phyloP scores from a whole-genome alignment of 1,140 invertebrate species.

The Euborellia annulipes region DNA sequence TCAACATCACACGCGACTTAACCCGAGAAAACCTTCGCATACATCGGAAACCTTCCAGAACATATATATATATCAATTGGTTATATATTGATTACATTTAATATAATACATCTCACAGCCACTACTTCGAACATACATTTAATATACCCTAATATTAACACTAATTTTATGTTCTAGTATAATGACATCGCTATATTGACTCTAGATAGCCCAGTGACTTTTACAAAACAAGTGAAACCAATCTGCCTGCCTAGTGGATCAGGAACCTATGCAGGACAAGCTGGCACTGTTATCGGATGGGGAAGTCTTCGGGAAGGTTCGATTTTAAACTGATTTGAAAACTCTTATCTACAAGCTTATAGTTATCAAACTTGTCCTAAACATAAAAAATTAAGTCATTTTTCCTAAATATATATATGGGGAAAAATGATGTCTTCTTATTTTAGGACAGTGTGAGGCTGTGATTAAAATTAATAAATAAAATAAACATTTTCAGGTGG shows the following conservation, averaged over 20 bases:
- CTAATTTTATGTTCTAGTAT: conserved; percentile 38
- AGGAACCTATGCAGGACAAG: conserved; percentile 42
- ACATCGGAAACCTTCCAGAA: too few relatives aligned
- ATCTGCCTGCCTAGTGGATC: conserved; percentile 58
- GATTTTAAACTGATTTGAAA: conserved; percentile 14
- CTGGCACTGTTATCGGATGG: conserved; percentile 72
- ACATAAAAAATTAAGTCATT: too few relatives aligned
- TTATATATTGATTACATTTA: too few relatives aligned
- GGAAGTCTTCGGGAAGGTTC: conserved; percentile 63
- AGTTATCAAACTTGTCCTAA: too few relatives aligned
- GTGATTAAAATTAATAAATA: neutral
- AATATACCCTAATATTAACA: too few relatives aligned
- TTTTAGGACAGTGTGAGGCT: neutral
- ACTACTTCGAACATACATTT: too few relatives aligned
- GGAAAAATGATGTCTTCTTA: neutral
- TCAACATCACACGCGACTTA: too few relatives aligned
- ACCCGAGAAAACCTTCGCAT: too few relatives aligned
- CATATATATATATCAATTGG: too few relatives aligned
- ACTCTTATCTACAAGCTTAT: neutral
- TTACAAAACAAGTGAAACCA: conserved; percentile 55
- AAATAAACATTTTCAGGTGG: conserved; percentile 38
- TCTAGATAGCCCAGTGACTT: conserved; percentile 57
- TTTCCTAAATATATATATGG: too few relatives aligned
- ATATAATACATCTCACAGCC: too few relatives aligned
- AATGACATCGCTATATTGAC: conserved; percentile 78